Conservation (phyloP, 2,797 vertebrate genomes). For the Dipus sagitta region DNA sequence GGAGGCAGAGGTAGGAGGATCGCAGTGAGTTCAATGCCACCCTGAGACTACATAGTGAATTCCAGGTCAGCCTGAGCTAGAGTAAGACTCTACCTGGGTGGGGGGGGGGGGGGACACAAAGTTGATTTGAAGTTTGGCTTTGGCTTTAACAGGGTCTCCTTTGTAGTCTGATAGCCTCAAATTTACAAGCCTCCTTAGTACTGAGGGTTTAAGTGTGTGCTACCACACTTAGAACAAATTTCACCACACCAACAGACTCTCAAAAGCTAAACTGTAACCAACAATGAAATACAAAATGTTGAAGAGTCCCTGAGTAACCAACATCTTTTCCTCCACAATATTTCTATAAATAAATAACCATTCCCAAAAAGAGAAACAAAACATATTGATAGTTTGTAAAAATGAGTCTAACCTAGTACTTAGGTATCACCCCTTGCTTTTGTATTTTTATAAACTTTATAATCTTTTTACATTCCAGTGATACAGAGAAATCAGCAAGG, state of each 20-base stretch:
- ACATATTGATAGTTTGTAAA: neutral
- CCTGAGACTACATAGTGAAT: no score
- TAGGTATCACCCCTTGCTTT: neutral
- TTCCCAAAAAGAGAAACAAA: neutral
- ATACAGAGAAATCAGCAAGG: neutral
- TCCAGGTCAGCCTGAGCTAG: no score
- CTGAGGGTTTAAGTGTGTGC: neutral
- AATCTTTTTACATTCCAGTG: neutral
- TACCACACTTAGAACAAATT: neutral
- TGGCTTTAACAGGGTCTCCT: neutral
- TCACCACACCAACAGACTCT: neutral
- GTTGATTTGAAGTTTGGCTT: neutral
- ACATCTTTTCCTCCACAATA: neutral
- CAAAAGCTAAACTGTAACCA: neutral
- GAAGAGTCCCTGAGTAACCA: neutral
- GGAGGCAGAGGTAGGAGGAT: no score
- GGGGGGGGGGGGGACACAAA: no score
- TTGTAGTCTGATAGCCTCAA: neutral
- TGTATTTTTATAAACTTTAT: neutral
- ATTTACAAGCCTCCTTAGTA: neutral
- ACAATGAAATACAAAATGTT: neutral
- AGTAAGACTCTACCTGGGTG: no score
- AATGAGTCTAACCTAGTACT: no score
- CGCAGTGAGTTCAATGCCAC: no score
- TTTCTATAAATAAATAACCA: neutral